Base-by-base conservation (phyloP, 2,113 vertebrate species). In the Rhombomys opimus region DNA sequence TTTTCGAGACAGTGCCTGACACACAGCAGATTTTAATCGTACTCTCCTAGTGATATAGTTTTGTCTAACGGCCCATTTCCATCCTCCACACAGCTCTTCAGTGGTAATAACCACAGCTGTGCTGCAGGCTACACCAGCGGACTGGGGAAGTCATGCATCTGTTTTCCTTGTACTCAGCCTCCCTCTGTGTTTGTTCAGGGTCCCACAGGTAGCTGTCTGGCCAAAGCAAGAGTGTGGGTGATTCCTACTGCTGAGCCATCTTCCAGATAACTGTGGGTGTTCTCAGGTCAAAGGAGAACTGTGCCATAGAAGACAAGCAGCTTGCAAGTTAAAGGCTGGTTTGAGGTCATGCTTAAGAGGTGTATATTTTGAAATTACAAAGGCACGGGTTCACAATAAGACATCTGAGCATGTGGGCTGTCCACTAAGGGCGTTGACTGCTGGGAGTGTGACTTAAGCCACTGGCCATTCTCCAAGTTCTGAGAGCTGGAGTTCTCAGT, bases 291-390 rank as follows among this genome's bases (percentile, higher is more conserved):
- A 54, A 87, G 11, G 30, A 87, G 50, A 94, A 23, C 67, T 89
- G 5, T 46, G 6, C 22, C 41, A 2, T 23, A 41, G 46, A 30
- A 94, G 52, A 38, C 76, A 85, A 14, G 35, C 87, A 80, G 38
- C 25, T 96, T 27, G 70, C 70, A 63, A 4, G 72, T 9, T 27
- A 38, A 88, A 95, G 4, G 65, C 59, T 65, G 13, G 4, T 35
- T 61, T 7, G 5, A 35, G 20, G 54, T 23, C 54, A 61, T 3
- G 15, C 80, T 61, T 61, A 11, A 38, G 35, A 61, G 2, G 4
- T 82, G 22, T 41, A 2, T 70, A 89, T 80, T 63, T 92, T 70
- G 25, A 91, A 91, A 84, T 81, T 93, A 76, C 38, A 87, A 84
- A 41, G 61, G 32, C 3, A 3, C 20, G 46, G 38, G 11, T 11